Conservation (phyloP, 2,113 vertebrate species). For the Nannospalax galili region DNA sequence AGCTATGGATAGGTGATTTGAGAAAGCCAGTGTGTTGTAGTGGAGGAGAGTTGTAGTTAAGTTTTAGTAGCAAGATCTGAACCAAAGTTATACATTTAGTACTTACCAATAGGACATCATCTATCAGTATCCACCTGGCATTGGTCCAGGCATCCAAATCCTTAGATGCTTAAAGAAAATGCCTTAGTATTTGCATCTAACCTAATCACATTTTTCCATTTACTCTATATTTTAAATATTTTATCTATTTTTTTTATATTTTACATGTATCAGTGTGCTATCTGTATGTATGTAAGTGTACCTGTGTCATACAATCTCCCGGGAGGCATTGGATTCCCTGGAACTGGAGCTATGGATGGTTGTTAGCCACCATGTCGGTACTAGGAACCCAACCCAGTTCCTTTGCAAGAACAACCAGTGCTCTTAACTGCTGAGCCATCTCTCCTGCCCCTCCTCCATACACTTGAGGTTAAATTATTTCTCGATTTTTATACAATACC, state of each 20-base stretch:
- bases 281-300: too few species aligned
- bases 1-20: neutral
- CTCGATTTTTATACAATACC: neutral
- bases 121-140: neutral
- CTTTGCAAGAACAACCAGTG: too few species aligned
- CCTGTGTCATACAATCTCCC: too few species aligned
- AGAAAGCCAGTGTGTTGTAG: neutral
- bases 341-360: too few species aligned
- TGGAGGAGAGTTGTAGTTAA: neutral
- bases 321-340: too few species aligned
- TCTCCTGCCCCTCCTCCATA: too few species aligned
- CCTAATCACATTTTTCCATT: too few species aligned
- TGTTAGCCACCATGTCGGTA: too few species aligned
- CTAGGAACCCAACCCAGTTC: too few species aligned
- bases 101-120: neutral
- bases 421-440: too few species aligned
- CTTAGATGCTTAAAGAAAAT: neutral
- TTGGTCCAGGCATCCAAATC: neutral
- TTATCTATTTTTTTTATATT: neutral
- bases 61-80: neutral
- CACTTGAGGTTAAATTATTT: neutral
- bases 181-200: neutral
- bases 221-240: neutral
- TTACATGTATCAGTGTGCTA: too few species aligned
- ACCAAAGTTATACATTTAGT: neutral